Evolutionary conservation across 2,113 vertebrate genomes (phyloP).

Genomic region (Gulo gulo): DNA sequence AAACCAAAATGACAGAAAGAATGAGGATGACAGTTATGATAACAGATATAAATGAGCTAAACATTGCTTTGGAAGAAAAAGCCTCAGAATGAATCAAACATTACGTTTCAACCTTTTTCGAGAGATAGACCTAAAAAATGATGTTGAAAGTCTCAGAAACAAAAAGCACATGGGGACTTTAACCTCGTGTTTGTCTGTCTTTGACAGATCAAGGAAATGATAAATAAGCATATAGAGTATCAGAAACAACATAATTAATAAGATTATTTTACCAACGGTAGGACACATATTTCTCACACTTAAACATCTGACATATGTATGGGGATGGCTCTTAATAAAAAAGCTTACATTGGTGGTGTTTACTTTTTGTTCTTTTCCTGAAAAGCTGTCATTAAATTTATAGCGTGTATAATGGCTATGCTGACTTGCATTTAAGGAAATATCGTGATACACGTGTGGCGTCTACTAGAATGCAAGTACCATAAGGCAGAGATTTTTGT

Average conservation of each 20-base stretch:
- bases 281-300: not conserved
- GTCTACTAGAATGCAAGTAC: not conserved
- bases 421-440: not conserved
- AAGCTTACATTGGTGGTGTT: not conserved
- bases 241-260: not conserved
- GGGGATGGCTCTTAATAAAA: not conserved
- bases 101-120: not conserved
- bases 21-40: not conserved
- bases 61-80: not conserved
- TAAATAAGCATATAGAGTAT: not conserved
- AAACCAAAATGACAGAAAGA: not conserved
- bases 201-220: not conserved
- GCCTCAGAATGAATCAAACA: not conserved
- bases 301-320: not conserved
- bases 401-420: not conserved
- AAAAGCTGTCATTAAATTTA: conserved; percentile 12
- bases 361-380: not conserved
- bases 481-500: not conserved
- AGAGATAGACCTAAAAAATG: not conserved
- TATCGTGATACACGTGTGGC: not conserved
- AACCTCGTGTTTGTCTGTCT: not conserved
- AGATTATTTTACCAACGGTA: not conserved
- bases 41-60: not conserved
- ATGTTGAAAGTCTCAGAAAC: not conserved
- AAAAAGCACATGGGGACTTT: not conserved